Base-by-base conservation (phyloP, 2,113 vertebrate genomes). In the Sula dactylatra region DNA sequence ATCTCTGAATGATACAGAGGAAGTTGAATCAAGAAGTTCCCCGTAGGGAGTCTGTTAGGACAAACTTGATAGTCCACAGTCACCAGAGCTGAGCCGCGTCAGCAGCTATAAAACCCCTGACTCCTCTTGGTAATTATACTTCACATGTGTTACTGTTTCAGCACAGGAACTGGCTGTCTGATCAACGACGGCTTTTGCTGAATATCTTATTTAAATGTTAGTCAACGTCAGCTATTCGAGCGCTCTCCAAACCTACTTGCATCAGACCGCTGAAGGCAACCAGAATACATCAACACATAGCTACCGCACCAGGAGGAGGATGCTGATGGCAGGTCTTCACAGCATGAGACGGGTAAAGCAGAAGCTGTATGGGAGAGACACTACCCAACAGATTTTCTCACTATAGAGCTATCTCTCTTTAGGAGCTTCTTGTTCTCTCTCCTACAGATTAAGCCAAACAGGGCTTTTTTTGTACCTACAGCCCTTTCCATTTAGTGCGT, bases 391-490 rank as follows among this genome's bases (percentile, higher is more conserved):
- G 1, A 11, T 40, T 38, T 67, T 47, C 62, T 67, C 19, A 18
- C 17, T 34, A 3, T 4, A 27, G 31, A 26, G 16, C 38, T 21
- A 5, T 7, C 27, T 70, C 64, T 40, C 71, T 7, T 0, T 0
- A 45, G 21, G 11, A 74, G 18, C 20, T 84, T 18, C 59, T 38
- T 27, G 3, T 4, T 81, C 50, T 70, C n/a, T 26, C 10, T 44
- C 34, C 38, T 22, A 10, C 50, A 34, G 36, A 50, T 32, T 10
- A 81, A 64, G 9, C 38, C 52, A 25, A 64, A 71, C 6, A 13
- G 31, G 16, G 19, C 2, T 70, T 92, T 47, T 61, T 61, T 49
- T 13, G 7, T 38, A 58, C 34, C 21, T 5, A 18, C 52, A 91
- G 56, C 16, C 64, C 25, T 45, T 91, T 45, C 50, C 25, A 15